Evolutionary conservation across 1,140 invertebrate species (phyloP), one percentile per base, ranked within the genome.

Genomic region (Mylabris phalerata): DNA sequence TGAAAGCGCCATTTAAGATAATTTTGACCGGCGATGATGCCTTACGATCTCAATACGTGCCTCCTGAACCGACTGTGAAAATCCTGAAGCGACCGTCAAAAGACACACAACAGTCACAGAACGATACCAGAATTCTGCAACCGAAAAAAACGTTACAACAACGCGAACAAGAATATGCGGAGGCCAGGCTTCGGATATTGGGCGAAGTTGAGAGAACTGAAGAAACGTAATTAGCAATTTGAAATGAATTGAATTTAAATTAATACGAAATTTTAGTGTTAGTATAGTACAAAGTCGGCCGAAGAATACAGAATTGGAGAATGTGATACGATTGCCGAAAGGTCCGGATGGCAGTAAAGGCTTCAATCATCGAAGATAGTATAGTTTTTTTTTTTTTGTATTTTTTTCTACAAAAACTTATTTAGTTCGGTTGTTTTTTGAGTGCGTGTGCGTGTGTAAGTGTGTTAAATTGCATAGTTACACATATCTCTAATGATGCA

Each of bases 131-230:
- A 71, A 81, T 82, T 46, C 79, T 80, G 61, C 84, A 89, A 68
- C 90, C 89, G 40, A 84, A 89, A 42, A 92, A 92, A 75, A 90
- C 89, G 46, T 75, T 93, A 7, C 85, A 92, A 77, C 90, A 91
- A 79, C 79, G 91, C 67, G 88, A 92, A 75, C 87, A 89, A 67
- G 91, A 92, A 71, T 93, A 93, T 74, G 90, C 90, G 2, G 84
- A 92, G 73, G 90, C 90, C 24, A 80, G 91, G 52, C 79, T 89
- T 52, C 78, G 91, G 65, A 93, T 93, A 69, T 74, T 93, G 61
- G 91, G 91, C 9, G 85, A 89, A 73, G 86, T 84, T 86, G 87
- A 90, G 67, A 87, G 90, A 71, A 71, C 73, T 61, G 78, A 81
- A 70, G 75, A 80, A 73, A 84, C 78, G 82, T 88, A 74, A 19